A percentile compares a stretch with the other conserved stretches of the same genome.
Conservation (phyloP, 1,140 invertebrate species). For the Zaprionus vittiger region DNA sequence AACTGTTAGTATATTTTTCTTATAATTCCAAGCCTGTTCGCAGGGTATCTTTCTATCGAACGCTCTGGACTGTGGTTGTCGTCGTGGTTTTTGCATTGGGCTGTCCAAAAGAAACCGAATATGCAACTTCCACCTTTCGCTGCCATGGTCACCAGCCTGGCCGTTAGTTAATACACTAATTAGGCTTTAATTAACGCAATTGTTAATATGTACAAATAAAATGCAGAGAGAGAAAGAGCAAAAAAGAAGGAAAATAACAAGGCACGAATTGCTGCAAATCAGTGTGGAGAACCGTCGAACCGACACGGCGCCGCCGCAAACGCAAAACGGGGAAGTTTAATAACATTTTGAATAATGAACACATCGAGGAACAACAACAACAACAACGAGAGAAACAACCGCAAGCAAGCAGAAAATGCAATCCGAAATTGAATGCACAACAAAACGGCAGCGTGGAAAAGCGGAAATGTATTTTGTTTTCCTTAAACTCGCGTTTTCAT, state of each 20-base stretch:
- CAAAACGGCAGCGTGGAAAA: constrained; percentile 66
- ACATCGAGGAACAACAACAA: constrained; percentile 11
- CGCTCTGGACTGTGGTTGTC: too few relatives aligned
- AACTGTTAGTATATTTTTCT: too few relatives aligned
- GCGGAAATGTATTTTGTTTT: constrained; percentile 70
- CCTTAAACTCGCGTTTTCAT: constrained; percentile 47
- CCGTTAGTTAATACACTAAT: constrained; percentile 60
- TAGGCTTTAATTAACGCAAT: constrained; percentile 75
- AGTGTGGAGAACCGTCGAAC: constrained; percentile 56
- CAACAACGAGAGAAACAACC: constrained; percentile 32
- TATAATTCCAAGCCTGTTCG: too few relatives aligned
- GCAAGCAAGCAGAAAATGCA: constrained; percentile 59
- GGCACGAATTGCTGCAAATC: constrained; percentile 38
- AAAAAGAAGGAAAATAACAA: constrained; percentile 32
- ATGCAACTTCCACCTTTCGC: constrained; percentile 75
- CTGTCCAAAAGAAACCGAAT: constrained; percentile 36
- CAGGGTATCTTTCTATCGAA: too few relatives aligned
- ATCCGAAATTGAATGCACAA: constrained; percentile 47
- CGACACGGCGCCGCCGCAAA: constrained; percentile 19
- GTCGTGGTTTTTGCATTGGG: constrained; percentile 24
- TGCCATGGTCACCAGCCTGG: constrained; percentile 55
- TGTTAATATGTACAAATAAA: constrained; percentile 47
- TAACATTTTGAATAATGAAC: constrained; percentile 80
- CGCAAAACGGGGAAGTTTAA: constrained; percentile 74
- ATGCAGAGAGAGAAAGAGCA: not conserved